Evolutionary conservation across 2,888 invertebrate species (phyloP).

Genomic region (Agrilus mali): DNA sequence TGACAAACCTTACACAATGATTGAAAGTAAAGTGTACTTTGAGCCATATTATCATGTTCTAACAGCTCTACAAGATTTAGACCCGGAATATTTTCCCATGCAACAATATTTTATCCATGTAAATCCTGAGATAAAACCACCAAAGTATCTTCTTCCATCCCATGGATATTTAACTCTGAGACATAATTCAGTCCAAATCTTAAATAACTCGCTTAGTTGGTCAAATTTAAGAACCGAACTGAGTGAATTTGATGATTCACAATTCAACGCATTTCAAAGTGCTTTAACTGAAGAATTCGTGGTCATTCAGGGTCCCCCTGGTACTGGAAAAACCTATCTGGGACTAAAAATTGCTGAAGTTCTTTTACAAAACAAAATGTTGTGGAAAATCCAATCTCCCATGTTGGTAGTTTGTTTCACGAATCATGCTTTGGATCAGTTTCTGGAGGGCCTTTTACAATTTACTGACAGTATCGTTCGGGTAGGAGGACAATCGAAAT

Average conservation of each 20-base stretch:
- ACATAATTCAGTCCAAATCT: not conserved
- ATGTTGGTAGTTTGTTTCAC: conserved; percentile 72
- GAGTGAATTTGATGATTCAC: conserved; percentile 50
- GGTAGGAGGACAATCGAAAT: conserved; percentile 57
- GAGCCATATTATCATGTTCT: conserved; percentile 69
- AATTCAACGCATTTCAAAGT: conserved; percentile 51
- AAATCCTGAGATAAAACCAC: conserved; percentile 22
- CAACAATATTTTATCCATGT: conserved; percentile 51
- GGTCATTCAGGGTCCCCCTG: conserved; percentile 79
- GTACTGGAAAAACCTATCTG: conserved; percentile 75
- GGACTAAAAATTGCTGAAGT: conserved; percentile 62
- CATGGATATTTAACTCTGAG: not conserved
- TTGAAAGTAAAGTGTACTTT: conserved; percentile 67
- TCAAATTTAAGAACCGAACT: conserved; percentile 28
- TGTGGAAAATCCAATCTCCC: conserved; percentile 39
- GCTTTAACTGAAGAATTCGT: conserved; percentile 61
- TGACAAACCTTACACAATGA: conserved; percentile 42
- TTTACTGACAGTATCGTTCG: conserved; percentile 50
- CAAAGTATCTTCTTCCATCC: conserved; percentile 28
- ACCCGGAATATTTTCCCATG: conserved; percentile 49
- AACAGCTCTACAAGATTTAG: conserved; percentile 48
- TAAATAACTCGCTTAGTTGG: conserved; percentile 27
- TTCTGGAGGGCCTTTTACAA: conserved; percentile 54
- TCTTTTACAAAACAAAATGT: conserved; percentile 43
- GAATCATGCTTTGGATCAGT: conserved; percentile 80